Evolutionary conservation across 2,888 invertebrate genomes (phyloP).

Genomic region (Oxystoma pomonae): DNA sequence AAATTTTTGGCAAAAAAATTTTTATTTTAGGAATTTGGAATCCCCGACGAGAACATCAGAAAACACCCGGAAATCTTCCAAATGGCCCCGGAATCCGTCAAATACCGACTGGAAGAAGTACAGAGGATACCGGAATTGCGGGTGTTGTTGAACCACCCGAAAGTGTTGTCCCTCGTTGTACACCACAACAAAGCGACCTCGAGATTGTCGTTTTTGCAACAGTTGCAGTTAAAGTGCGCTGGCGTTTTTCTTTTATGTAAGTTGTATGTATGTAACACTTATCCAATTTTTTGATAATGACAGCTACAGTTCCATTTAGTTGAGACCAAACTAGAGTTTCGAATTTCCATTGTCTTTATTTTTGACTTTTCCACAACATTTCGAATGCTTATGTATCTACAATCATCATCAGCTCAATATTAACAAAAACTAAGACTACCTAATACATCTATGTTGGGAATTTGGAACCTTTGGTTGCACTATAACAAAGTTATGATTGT

Average conservation of each 20-base stretch:
- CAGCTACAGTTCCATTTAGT: no score
- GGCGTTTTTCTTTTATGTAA: constrained; percentile 49
- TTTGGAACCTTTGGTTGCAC: no score
- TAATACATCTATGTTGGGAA: no score
- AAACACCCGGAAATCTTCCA: constrained; percentile 56
- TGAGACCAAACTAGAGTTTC: no score
- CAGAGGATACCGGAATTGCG: constrained; percentile 57
- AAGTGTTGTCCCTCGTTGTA: constrained; percentile 52
- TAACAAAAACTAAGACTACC: no score
- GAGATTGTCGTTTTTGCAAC: constrained; percentile 52
- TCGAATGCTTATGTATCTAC: no score
- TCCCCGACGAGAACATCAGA: constrained; percentile 53
- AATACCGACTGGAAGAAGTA: constrained; percentile 55
- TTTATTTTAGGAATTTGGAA: constrained; percentile 50
- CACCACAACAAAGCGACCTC: constrained; percentile 49
- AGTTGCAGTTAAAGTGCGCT: constrained; percentile 49
- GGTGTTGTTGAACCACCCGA: constrained; percentile 57
- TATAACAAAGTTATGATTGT: no score
- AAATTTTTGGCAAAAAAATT: no score
- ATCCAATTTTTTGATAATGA: no score
- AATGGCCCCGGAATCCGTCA: constrained; percentile 56
- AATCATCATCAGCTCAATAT: no score
- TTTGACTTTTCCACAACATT: no score
- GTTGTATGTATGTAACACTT: constrained; percentile 14
- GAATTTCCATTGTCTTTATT: no score